These are phyloP conservation scores for Tinea semifulvella DNA, from an alignment of 2,888 invertebrate species.

Conservation along the genomic window DNA sequence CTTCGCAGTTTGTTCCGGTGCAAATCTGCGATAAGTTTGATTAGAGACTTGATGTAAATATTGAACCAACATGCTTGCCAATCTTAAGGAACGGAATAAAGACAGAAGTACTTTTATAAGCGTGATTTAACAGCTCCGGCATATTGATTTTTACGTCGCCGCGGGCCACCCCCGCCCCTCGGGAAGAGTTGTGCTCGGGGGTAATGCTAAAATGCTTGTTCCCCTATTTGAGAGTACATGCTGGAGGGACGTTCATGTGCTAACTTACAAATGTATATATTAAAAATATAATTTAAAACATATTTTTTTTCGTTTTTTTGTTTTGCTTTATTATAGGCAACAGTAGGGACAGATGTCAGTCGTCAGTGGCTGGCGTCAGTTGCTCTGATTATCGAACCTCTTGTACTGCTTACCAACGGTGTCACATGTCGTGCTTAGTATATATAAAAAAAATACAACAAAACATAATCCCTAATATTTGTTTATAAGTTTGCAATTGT, in stretches of 20 bases:
- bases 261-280: conserved; percentile 6
- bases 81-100: conserved; percentile 63
- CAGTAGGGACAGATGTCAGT: too few species aligned
- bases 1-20: neutral
- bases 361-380: too few species aligned
- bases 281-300: neutral
- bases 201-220: conserved; percentile 69
- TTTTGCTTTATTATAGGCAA: neutral
- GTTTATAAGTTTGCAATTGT: too few species aligned
- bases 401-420: too few species aligned
- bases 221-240: conserved; percentile 69
- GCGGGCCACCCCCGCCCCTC: conserved; percentile 60
- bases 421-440: neutral
- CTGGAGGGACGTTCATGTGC: conserved; percentile 49
- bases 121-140: conserved; percentile 83
- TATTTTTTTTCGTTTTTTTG: neutral
- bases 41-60: conserved; percentile 26
- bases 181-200: conserved; percentile 68
- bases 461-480: neutral
- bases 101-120: conserved; percentile 70
- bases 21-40: conserved; percentile 5
- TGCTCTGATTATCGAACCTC: too few species aligned
- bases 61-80: conserved; percentile 3
- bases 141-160: conserved; percentile 70
- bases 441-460: neutral